A percentile compares a stretch with the other conserved stretches of the same genome.
Evolutionary conservation across 2,113 vertebrate species (phyloP).

Genomic region (Excalfactoria chinensis): DNA sequence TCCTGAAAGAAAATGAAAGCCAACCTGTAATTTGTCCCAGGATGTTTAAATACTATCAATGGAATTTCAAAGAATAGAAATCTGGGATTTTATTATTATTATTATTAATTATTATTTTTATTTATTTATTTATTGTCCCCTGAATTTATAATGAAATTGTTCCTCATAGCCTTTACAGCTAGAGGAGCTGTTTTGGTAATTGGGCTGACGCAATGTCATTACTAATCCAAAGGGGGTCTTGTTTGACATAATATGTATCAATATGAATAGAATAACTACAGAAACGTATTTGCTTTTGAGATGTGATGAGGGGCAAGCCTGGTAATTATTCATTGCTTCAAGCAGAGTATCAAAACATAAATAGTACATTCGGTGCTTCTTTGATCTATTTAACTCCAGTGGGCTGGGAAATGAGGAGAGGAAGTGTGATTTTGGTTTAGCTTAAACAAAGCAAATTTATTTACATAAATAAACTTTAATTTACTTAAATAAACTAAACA

Average conservation of each 20-base stretch:
- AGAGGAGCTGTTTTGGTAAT: not conserved
- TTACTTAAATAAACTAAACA: not conserved
- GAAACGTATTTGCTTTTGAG: not conserved
- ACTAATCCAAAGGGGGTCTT: not conserved
- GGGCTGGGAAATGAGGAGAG: not conserved
- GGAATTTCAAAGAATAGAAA: not conserved
- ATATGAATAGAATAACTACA: not conserved
- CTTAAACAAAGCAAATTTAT: not conserved
- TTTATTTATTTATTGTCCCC: not conserved
- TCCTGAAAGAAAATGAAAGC: not conserved
- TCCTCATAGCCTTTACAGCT: not conserved
- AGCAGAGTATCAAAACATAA: not conserved
- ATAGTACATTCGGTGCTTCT: not conserved
- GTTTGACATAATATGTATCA: not conserved
- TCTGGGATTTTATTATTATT: not conserved
- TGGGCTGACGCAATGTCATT: not conserved
- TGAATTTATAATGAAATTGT: not conserved
- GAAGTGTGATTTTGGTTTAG: not conserved
- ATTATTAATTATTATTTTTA: too few relatives aligned
- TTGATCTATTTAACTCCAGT: not conserved
- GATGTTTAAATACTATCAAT: not conserved
- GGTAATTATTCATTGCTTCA: not conserved
- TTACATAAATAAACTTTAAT: too few relatives aligned
- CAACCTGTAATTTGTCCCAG: not conserved
- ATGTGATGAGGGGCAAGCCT: not conserved